Evolutionary conservation across 2,113 vertebrate species (phyloP), one percentile per base, ranked within the genome.

Genomic region (Enhydra lutris): DNA sequence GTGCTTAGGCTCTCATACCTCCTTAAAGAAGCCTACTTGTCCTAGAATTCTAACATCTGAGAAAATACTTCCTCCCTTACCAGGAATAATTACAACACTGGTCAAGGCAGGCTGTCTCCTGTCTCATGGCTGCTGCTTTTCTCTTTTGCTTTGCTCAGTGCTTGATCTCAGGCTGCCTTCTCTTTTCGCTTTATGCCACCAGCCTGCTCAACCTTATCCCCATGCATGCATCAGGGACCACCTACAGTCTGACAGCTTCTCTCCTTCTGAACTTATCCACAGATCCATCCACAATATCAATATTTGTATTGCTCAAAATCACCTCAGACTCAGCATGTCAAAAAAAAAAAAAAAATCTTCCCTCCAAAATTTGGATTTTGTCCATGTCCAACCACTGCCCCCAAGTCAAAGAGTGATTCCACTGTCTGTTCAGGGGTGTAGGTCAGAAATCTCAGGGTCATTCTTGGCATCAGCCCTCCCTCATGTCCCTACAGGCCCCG

Each of bases 1-100:
- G 21, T 47, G 18, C n/a, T 57, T 45, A 52, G 45, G n/a, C 26
- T 52, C 36, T 92, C 29, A 3, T 52, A 17, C 39, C 85, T 29
- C 7, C 50, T 55, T 74, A 55, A 65, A 57, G 80, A 95, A 61
- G 21, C 50, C 55, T 24, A 6, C 47, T 45, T 71, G 29, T 36
- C 36, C 47, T 76, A 36, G 89, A 69, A 61, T 86, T 78, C 71
- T 59, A 23, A 17, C 8, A 21, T 39, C 79, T 85, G 52, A 21
- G 59, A 47, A 95, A 31, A 18, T 24, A 1, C 29, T 13, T 73
- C 71, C 42, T 96, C n/a, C 71, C 73, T 86, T 50, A 7, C 23
- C 4, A 31, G 34, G n/a, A 0, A 0, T 52, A 23, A 17, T 26
- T 11, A 50, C 6, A 23, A 11, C 14, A 11, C 7, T n/a, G 39